A percentile compares a stretch with the other conserved stretches of the same genome.
Conservation (phyloP, 2,797 vertebrate genomes). For the Phalloptychus januarius region DNA sequence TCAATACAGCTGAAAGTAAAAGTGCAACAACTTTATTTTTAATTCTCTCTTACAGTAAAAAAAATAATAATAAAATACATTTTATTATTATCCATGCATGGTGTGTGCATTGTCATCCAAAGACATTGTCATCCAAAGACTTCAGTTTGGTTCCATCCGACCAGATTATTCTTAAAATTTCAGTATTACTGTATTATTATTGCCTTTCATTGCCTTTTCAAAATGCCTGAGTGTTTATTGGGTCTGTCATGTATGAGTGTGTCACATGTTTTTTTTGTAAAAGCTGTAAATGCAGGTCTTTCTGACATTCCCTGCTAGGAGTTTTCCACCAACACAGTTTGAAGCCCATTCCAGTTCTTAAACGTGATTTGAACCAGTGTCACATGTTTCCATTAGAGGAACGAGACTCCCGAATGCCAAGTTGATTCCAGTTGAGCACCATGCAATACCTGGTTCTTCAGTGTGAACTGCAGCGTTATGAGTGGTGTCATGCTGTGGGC, state of each 20-base stretch:
- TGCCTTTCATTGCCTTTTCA: not conserved
- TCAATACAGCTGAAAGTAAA: no score
- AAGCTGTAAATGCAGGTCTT: not conserved
- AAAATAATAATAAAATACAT: no score
- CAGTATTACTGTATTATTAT: no score
- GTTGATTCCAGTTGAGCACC: not conserved
- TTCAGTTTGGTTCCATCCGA: not conserved
- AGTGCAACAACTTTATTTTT: no score
- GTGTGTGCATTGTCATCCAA: not conserved
- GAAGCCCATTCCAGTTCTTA: not conserved
- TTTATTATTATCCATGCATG: no score
- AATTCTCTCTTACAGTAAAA: no score
- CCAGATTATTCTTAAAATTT: not conserved
- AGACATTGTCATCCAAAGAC: not conserved
- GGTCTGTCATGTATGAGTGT: not conserved
- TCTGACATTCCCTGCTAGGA: not conserved
- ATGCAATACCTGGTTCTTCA: not conserved
- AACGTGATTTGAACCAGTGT: not conserved
- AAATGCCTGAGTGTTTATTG: not conserved
- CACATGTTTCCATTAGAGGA: not conserved
- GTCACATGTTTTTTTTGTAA: not conserved
- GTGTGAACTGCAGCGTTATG: not conserved
- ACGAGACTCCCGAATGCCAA: not conserved
- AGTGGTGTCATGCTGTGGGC: no score
- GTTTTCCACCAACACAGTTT: not conserved